phyloP scores from a whole-genome alignment of 2,113 vertebrate species.

The Symphodus melops region DNA sequence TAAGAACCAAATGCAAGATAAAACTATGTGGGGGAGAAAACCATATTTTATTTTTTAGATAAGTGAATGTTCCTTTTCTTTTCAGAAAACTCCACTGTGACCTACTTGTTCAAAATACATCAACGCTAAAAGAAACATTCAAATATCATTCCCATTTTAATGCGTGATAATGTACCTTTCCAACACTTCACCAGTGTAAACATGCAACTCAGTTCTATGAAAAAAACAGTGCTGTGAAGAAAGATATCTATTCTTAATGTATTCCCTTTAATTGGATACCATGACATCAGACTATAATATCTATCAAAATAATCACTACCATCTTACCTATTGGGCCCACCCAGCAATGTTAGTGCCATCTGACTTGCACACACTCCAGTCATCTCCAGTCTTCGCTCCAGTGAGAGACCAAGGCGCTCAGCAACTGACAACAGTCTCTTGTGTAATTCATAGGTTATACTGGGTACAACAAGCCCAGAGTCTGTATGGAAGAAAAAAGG shows the following conservation, averaged over 20 bases:
- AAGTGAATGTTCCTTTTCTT: no score
- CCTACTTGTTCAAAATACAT: no score
- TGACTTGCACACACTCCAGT: conserved; percentile 96
- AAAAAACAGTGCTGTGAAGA: not conserved
- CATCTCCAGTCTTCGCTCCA: conserved; percentile 96
- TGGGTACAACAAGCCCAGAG: conserved; percentile 95
- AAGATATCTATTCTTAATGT: not conserved
- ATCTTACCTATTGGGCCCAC: conserved; percentile 95
- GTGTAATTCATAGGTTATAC: conserved; percentile 93
- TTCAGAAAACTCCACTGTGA: no score
- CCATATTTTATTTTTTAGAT: no score
- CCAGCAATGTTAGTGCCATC: conserved; percentile 96
- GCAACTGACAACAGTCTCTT: conserved; percentile 91
- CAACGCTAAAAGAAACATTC: no score
- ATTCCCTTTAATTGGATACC: not conserved
- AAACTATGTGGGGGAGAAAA: no score
- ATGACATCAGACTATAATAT: not conserved
- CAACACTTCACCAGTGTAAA: no score
- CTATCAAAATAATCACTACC: not conserved
- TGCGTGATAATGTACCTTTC: no score
- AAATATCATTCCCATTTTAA: no score
- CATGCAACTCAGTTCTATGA: not conserved
- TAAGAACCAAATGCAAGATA: no score
- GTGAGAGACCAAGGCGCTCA: conserved; percentile 91
- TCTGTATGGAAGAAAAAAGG: conserved; percentile 77